Evolutionary conservation across 2,888 invertebrate species (phyloP), one percentile per base, ranked within the genome.

Genomic region (Polymixis flavicincta): DNA sequence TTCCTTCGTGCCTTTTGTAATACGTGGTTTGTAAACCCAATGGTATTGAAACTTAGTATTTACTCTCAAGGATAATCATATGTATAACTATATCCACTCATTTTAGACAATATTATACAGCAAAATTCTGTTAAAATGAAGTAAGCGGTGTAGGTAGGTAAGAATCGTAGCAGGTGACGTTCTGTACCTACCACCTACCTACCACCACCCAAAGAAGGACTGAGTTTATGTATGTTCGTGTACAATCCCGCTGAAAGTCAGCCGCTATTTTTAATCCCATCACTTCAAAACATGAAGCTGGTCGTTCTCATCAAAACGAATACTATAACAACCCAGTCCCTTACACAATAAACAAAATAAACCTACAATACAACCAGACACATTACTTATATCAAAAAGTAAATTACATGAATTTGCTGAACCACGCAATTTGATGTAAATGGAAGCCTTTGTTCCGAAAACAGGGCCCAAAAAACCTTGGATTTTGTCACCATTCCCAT

Each of bases 391-490:
- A 69, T 77, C 71, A 79, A 83, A 87, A 77, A 81, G 64, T 82
- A 80, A 84, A 84, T 79, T 50, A 79, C 60, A 80, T 80, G 71
- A 83, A 81, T 82, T 80, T 61, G 61, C 71, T 76, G 72, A 78
- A 74, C 75, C 73, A 77, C 61, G 74, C 80, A 80, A 87, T 87
- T 87, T 77, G 75, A 75, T 61, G 67, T 61, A 67, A 86, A 87
- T 84, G 71, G 57, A 78, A 77, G 22, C 81, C 74, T 82, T 88
- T 87, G 81, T 88, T 71, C 74, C 28, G 60, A 64, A 63, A 75
- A 64, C 57, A 54, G 55, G 73, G 78, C 45, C 69, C 65, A 59
- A 82, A 82, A 77, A 84, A 73, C 82, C 80, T 79, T 78, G 61
- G 74, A 68, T 54, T 77, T 70, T 74, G 76, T 76, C 80, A 63